phyloP scores from a whole-genome alignment of 2,888 invertebrate genomes.

The Morpho deidamia region DNA sequence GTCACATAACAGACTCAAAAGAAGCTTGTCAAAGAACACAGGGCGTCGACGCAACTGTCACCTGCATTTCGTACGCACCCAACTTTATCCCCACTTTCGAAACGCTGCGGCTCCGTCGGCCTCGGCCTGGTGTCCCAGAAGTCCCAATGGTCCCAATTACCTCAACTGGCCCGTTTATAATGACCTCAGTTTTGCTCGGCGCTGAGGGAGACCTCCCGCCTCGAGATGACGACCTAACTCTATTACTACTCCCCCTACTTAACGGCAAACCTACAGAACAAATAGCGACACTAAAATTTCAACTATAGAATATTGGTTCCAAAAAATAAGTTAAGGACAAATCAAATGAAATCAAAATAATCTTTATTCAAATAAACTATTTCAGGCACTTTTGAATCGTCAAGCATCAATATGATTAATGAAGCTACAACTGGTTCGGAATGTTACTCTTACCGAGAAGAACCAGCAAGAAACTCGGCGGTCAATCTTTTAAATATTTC shows the following conservation, averaged over 20 bases:
- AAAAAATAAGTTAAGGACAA: neutral
- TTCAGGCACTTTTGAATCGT: too few species aligned
- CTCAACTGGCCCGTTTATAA: slow-evolving; percentile 31
- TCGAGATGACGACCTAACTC: slow-evolving; percentile 75
- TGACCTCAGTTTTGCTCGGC: slow-evolving; percentile 54
- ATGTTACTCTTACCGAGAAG: too few species aligned
- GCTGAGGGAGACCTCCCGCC: slow-evolving; percentile 68
- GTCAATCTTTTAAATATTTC: too few species aligned
- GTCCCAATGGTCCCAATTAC: slow-evolving; percentile 36
- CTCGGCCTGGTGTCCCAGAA: slow-evolving; percentile 47
- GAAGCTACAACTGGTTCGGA: too few species aligned
- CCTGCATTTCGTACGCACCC: slow-evolving; percentile 63
- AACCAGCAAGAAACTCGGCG: too few species aligned
- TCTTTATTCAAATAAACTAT: too few species aligned
- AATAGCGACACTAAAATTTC: slow-evolving; percentile 37
- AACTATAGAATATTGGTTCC: slow-evolving; percentile 25
- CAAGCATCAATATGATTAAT: too few species aligned
- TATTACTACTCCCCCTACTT: slow-evolving; percentile 80
- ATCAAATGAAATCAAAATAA: too few species aligned
- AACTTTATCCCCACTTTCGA: slow-evolving; percentile 76
- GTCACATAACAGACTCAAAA: slow-evolving; percentile 10
- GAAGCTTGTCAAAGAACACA: slow-evolving; percentile 41
- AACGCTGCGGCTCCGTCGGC: slow-evolving; percentile 69
- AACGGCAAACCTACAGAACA: slow-evolving; percentile 81
- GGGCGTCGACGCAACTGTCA: slow-evolving; percentile 73